A percentile compares a stretch with the other conserved stretches of the same genome.
phyloP scores from a whole-genome alignment of 2,797 vertebrate species.

The Pipistrellus nathusii region DNA sequence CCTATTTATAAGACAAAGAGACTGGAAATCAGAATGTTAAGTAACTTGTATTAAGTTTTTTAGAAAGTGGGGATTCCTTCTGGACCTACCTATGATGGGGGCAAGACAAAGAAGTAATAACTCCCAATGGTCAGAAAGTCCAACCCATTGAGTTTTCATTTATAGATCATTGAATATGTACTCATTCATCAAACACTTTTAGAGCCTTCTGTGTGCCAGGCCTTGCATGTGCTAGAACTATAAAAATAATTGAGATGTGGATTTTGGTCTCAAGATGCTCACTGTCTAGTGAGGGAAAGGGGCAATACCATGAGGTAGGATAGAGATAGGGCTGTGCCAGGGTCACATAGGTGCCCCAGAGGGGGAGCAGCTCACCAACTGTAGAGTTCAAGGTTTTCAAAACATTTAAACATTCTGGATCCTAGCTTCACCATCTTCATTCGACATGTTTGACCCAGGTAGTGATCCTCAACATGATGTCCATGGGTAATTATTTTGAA shows the following conservation, averaged over 20 bases:
- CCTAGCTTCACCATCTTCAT: neutral
- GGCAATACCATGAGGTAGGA: neutral
- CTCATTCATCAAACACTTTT: constrained; percentile 7
- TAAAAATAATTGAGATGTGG: neutral
- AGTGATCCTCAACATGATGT: neutral
- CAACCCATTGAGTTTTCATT: neutral
- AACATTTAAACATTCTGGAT: neutral
- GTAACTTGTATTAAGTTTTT: neutral
- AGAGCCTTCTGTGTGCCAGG: neutral
- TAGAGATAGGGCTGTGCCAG: neutral
- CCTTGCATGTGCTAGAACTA: neutral
- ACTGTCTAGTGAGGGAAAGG: neutral
- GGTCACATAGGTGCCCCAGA: neutral
- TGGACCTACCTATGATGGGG: neutral
- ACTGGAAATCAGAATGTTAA: constrained; percentile 51
- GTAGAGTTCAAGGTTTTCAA: neutral
- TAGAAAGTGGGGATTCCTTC: neutral
- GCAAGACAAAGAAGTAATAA: neutral
- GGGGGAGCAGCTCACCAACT: neutral
- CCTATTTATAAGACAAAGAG: constrained; percentile 13
- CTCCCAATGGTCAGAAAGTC: neutral
- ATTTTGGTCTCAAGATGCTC: constrained; percentile 7
- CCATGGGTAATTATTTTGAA: neutral
- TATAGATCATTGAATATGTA: neutral
- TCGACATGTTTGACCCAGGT: neutral